phyloP scores from a whole-genome alignment of 1,140 invertebrate species.

The Drosophila hydei region DNA sequence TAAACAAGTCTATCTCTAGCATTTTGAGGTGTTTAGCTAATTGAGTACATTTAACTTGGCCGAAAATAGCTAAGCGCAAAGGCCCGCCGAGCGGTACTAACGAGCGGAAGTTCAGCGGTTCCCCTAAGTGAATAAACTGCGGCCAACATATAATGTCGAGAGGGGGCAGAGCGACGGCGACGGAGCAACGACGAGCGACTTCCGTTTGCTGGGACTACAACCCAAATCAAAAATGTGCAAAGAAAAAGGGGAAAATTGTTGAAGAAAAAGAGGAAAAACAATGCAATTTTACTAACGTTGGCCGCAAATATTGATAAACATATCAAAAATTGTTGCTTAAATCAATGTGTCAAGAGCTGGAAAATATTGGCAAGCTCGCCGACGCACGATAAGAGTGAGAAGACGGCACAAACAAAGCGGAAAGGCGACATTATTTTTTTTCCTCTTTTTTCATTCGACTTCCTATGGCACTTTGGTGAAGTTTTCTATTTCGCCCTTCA shows the following conservation, averaged over 20 bases:
- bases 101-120: constrained; percentile 71
- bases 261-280: constrained; percentile 33
- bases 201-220: constrained; percentile 55
- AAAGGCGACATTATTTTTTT: constrained; percentile 62
- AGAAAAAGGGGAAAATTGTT: neutral
- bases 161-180: constrained; percentile 21
- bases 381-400: constrained; percentile 51
- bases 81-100: constrained; percentile 29
- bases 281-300: constrained; percentile 60
- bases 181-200: constrained; percentile 52
- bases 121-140: constrained; percentile 76
- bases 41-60: constrained; percentile 50
- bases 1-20: neutral
- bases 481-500: constrained; percentile 29
- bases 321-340: constrained; percentile 72
- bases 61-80: constrained; percentile 40
- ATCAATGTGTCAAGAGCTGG: constrained; percentile 65
- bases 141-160: constrained; percentile 54
- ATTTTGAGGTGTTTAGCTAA: constrained; percentile 38
- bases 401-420: constrained; percentile 52
- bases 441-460: constrained; percentile 35
- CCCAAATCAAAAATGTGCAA: constrained; percentile 24
- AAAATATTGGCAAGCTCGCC: constrained; percentile 71
- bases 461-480: constrained; percentile 54
- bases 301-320: constrained; percentile 67